Evolutionary conservation across 2,113 vertebrate species (phyloP).

Genomic region (Prunella fulvescens): DNA sequence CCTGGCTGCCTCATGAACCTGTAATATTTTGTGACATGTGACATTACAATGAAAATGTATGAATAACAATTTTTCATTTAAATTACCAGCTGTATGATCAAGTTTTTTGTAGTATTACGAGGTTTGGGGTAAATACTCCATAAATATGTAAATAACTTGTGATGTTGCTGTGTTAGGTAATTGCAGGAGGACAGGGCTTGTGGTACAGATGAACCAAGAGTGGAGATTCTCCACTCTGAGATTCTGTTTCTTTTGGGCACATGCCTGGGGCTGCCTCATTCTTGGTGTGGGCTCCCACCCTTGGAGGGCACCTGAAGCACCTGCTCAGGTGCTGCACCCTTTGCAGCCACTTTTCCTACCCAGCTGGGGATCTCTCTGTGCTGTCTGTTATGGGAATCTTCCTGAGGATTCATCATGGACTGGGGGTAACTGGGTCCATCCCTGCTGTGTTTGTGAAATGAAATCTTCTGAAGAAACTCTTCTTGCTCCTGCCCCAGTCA

Average conservation of each 20-base stretch:
- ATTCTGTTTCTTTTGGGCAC: neutral
- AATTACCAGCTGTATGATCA: neutral
- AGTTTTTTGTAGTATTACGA: neutral
- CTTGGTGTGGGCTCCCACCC: neutral
- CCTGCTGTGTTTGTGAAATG: neutral
- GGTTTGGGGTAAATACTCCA: slow-evolving; percentile 35
- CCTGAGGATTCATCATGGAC: neutral
- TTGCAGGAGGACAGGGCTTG: neutral
- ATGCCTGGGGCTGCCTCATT: neutral
- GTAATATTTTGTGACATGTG: slow-evolving; percentile 41
- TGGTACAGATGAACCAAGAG: neutral
- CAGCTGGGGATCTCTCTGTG: neutral
- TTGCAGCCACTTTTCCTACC: neutral
- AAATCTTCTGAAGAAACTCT: neutral
- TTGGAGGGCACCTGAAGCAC: neutral
- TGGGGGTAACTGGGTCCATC: too few relatives aligned
- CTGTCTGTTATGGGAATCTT: neutral
- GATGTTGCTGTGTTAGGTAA: neutral
- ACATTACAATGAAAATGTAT: slow-evolving; percentile 20
- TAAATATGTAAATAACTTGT: slow-evolving; percentile 44
- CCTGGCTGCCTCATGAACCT: neutral
- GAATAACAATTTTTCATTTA: slow-evolving; percentile 44
- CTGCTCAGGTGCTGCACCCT: neutral
- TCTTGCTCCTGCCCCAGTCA: neutral
- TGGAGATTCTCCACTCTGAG: fast-evolving